A percentile compares a stretch with the other conserved stretches of the same genome.
phyloP scores from a whole-genome alignment of 1,140 invertebrate genomes.

The Eurosta solidaginis region DNA sequence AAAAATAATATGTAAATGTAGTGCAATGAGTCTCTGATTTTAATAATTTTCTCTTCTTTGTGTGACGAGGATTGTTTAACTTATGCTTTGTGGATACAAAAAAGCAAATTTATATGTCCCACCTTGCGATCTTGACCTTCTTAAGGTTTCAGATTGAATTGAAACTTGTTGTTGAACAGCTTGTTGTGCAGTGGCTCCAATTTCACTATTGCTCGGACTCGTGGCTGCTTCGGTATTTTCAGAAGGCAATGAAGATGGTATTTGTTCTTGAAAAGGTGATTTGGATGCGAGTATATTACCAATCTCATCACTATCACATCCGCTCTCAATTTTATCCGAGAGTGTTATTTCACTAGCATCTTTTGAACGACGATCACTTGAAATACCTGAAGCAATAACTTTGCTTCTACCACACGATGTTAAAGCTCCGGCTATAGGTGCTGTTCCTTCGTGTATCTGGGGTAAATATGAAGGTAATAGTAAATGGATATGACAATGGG shows the following conservation, averaged over 20 bases:
- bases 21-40: background rate
- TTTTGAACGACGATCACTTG: constrained; percentile 30
- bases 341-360: constrained; percentile 19
- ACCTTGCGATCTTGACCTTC: constrained; percentile 85
- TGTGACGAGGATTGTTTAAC: background rate
- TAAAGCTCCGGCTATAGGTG: constrained; percentile 3
- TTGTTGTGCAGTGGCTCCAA: constrained; percentile 27
- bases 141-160: constrained; percentile 50
- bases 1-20: constrained; percentile 69
- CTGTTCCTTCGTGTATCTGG: constrained; percentile 72
- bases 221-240: background rate
- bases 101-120: constrained; percentile 68
- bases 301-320: constrained; percentile 38
- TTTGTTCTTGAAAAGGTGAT: constrained; percentile 10
- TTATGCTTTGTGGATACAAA: constrained; percentile 27
- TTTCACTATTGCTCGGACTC: background rate
- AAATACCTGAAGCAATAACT: constrained; percentile 36
- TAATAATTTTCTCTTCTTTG: background rate
- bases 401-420: constrained; percentile 34
- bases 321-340: constrained; percentile 50
- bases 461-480: constrained; percentile 38
- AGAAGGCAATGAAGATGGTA: constrained; percentile 35
- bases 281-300: constrained; percentile 34
- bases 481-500: constrained; percentile 32
- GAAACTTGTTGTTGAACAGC: constrained; percentile 26